Conservation (phyloP, 2,888 invertebrate species). For the Harmothoe impar region DNA sequence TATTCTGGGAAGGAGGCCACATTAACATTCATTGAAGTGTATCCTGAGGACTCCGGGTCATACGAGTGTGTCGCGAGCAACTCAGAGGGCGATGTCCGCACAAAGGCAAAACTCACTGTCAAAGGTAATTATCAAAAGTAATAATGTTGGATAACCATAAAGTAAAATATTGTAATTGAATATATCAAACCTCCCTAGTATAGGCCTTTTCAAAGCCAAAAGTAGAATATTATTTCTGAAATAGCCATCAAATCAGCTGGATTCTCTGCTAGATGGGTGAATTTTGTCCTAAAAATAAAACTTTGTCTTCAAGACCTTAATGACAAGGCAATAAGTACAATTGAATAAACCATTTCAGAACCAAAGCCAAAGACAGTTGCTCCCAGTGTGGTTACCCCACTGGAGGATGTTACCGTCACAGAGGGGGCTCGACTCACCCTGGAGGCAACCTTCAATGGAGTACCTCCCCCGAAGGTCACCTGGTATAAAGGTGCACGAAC, state of each 20-base stretch:
- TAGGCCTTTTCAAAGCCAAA: too few species aligned
- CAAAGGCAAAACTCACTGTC: slow-evolving; percentile 76
- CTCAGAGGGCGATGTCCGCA: slow-evolving; percentile 91
- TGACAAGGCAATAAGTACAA: not conserved
- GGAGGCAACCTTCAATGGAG: slow-evolving; percentile 88
- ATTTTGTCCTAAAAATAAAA: too few species aligned
- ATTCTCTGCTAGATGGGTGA: too few species aligned
- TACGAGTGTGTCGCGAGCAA: slow-evolving; percentile 97
- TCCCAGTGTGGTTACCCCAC: not conserved
- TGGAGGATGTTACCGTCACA: not conserved
- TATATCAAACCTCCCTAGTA: too few species aligned
- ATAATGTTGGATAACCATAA: not conserved
- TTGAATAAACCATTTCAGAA: slow-evolving; percentile 14
- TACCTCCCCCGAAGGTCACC: slow-evolving; percentile 85
- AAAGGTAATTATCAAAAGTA: slow-evolving; percentile 74
- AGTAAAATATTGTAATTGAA: not conserved
- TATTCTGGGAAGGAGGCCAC: slow-evolving; percentile 86
- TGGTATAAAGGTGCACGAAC: slow-evolving; percentile 82
- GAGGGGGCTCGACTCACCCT: slow-evolving; percentile 88
- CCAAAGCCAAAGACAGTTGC: slow-evolving; percentile 45
- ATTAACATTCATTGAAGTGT: slow-evolving; percentile 96
- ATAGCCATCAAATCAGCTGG: too few species aligned
- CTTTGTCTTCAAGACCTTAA: too few species aligned
- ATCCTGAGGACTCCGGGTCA: slow-evolving; percentile 96
- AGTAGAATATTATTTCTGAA: too few species aligned